phyloP scores from a whole-genome alignment of 2,113 vertebrate species.

The Ophthalmotilapia sp. region DNA sequence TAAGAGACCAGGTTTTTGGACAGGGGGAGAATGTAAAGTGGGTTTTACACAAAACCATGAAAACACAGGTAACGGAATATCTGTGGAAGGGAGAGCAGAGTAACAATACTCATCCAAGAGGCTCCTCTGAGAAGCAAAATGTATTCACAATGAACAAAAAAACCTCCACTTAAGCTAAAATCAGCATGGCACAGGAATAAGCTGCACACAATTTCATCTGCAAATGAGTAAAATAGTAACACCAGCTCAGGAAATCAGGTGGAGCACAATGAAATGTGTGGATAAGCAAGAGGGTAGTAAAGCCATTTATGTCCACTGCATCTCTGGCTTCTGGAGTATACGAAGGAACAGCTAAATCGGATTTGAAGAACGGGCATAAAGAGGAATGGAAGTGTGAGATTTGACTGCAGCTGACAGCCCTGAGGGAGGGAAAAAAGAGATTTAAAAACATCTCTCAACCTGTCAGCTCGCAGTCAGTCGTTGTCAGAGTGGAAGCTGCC shows the following conservation, averaged over 20 bases:
- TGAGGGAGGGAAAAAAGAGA: not conserved
- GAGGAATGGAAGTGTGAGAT: not conserved
- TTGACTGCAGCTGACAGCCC: not conserved
- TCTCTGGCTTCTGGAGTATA: not conserved
- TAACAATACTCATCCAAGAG: not conserved
- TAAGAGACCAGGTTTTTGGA: not conserved
- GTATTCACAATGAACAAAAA: not conserved
- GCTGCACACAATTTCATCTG: not conserved
- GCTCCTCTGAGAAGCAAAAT: not conserved
- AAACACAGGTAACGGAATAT: not conserved
- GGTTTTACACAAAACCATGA: conserved; percentile 11
- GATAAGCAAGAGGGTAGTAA: not conserved
- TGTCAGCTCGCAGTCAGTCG: conserved; percentile 32
- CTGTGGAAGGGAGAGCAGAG: conserved; percentile 1
- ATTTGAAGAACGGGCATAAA: not conserved
- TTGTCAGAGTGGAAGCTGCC: not conserved
- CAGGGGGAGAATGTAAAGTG: conserved; percentile 32
- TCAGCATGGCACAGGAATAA: not conserved
- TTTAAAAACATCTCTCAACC: conserved; percentile 47
- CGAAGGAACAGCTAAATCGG: not conserved
- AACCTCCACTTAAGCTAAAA: not conserved
- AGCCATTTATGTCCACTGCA: not conserved
- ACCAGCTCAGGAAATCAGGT: not conserved
- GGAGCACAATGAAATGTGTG: not conserved
- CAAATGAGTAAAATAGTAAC: not conserved